Evolutionary conservation across 2,888 invertebrate genomes (phyloP).

Genomic region (Lissocephala sabroskyi): DNA sequence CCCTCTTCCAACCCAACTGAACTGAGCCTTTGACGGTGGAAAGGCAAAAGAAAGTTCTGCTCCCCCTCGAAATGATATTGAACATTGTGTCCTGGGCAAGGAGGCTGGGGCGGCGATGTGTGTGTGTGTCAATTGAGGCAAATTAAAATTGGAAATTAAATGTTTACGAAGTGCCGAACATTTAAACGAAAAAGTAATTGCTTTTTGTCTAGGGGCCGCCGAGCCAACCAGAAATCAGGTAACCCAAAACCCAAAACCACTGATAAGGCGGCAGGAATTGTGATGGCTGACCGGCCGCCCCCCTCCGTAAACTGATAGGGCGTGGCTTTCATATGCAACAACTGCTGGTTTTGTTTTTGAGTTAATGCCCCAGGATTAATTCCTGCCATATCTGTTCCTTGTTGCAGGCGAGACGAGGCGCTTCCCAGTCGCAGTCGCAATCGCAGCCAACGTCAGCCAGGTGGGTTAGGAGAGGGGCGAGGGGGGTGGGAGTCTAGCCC

Average conservation of each 20-base stretch:
- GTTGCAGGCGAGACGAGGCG: constrained; percentile 28
- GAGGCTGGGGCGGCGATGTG: neutral
- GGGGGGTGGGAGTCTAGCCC: too few relatives aligned
- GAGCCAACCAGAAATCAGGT: neutral
- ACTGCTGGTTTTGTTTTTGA: constrained; percentile 55
- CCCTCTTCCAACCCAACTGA: too few relatives aligned
- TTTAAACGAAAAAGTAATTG: constrained; percentile 61
- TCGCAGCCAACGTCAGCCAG: neutral
- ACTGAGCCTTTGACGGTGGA: neutral
- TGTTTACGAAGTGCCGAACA: constrained; percentile 59
- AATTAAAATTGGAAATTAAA: constrained; percentile 65
- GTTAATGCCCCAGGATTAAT: constrained; percentile 57
- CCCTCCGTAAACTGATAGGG: constrained; percentile 1
- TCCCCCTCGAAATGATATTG: constrained; percentile 42
- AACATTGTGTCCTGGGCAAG: constrained; percentile 32
- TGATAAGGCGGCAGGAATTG: too few relatives aligned
- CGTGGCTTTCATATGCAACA: constrained; percentile 28
- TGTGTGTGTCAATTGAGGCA: constrained; percentile 40
- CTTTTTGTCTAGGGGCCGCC: constrained; percentile 33
- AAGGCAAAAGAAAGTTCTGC: constrained; percentile 4
- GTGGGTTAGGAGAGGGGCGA: neutral
- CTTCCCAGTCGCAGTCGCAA: neutral
- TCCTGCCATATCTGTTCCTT: constrained; percentile 49
- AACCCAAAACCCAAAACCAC: neutral
- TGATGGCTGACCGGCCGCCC: too few relatives aligned